Evolutionary conservation across 2,797 vertebrate genomes (phyloP).

Genomic region (Acomys russatus): DNA sequence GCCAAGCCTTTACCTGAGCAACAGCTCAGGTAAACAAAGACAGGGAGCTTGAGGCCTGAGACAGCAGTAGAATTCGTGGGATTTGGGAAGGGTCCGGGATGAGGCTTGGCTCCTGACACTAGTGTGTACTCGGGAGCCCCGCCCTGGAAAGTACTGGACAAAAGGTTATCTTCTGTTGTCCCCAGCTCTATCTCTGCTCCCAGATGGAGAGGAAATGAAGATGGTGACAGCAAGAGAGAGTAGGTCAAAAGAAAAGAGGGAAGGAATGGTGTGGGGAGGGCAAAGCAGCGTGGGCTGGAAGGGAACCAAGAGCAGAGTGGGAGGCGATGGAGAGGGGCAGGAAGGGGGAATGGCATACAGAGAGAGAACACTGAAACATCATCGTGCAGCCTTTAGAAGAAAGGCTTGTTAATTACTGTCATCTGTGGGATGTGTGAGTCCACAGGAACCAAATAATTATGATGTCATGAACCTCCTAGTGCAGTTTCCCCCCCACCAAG

Average conservation of each 20-base stretch:
- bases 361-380: conserved; percentile 23
- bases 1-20: neutral
- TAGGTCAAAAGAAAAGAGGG: neutral
- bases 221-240: accelerated
- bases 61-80: accelerated
- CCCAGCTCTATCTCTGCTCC: neutral
- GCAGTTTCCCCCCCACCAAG: conserved; percentile 39
- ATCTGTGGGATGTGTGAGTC: conserved; percentile 68
- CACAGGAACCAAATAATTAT: conserved; percentile 77
- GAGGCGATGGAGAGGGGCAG: neutral
- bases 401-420: conserved; percentile 82
- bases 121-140: accelerated
- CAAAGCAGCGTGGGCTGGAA: neutral
- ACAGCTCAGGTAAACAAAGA: neutral
- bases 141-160: neutral
- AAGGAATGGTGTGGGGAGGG: neutral
- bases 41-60: neutral
- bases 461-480: conserved; percentile 66
- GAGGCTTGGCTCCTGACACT: neutral
- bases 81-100: neutral
- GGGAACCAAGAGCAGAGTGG: neutral
- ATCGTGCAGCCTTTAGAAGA: conserved; percentile 62
- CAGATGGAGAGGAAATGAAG: neutral
- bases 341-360: neutral
- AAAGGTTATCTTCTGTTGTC: neutral